These are phyloP conservation scores for Cyanistes caeruleus DNA, from an alignment of 2,113 vertebrate species.

Conservation along the genomic window DNA sequence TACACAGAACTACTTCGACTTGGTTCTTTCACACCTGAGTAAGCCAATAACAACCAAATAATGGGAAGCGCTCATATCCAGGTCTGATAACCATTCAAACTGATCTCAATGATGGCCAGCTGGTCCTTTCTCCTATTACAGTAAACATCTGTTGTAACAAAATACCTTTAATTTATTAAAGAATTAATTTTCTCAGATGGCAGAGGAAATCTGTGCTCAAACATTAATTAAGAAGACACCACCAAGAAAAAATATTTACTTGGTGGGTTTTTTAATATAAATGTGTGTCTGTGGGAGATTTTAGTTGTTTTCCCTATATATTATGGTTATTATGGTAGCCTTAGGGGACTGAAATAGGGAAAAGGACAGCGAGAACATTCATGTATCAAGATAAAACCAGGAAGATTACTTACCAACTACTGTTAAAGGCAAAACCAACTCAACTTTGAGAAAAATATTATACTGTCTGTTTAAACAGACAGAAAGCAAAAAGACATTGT, in stretches of 20 bases:
- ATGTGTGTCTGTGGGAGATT: accelerated
- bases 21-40: background rate
- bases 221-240: background rate
- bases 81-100: background rate
- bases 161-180: background rate
- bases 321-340: background rate
- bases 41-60: background rate
- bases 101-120: background rate
- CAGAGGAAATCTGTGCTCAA: background rate
- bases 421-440: background rate
- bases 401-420: background rate
- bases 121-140: background rate
- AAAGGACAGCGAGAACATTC: background rate
- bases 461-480: background rate
- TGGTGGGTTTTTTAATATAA: background rate
- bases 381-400: background rate
- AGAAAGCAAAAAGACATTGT: background rate
- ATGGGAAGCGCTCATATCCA: background rate
- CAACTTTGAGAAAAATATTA: background rate
- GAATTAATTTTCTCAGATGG: background rate
- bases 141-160: background rate
- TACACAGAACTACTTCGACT: background rate
- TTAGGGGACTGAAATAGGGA: background rate
- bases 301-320: background rate
- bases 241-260: accelerated